A percentile compares a stretch with the other conserved stretches of the same genome.
These are phyloP conservation scores for Macquaria ambigua DNA, from an alignment of 2,113 vertebrate genomes.

Conservation along the genomic window DNA sequence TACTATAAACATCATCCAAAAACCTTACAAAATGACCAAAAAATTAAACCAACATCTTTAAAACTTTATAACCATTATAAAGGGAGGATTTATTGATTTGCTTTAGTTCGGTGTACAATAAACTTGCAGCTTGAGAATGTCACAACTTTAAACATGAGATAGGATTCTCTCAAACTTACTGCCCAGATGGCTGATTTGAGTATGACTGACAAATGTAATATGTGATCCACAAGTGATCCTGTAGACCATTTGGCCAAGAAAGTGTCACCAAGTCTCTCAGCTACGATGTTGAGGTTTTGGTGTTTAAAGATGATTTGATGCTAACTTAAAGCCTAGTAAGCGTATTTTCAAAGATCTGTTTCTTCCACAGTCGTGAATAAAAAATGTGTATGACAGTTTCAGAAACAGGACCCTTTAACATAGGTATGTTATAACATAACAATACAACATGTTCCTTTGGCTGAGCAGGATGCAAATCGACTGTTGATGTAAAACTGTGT, in stretches of 20 bases:
- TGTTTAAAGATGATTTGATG: neutral
- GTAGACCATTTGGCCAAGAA: neutral
- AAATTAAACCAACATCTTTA: neutral
- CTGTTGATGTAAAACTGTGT: constrained; percentile 9
- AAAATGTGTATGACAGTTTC: neutral
- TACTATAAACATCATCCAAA: neutral
- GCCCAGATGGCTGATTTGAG: neutral
- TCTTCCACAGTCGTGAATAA: neutral
- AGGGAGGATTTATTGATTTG: neutral
- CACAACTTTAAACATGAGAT: no score
- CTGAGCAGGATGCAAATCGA: neutral
- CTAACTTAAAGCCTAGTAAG: neutral
- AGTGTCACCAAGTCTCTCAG: neutral
- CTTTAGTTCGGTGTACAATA: neutral
- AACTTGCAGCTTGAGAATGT: no score
- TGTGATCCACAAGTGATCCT: no score
- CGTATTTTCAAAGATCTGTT: neutral
- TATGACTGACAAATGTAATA: neutral
- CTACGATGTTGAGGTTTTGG: neutral
- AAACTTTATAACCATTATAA: neutral
- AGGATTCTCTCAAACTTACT: neutral
- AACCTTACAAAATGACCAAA: neutral
- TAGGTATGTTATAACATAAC: no score
- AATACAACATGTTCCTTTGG: neutral
- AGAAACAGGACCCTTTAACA: neutral